These are phyloP conservation scores for Sarcophaga peregrina DNA, from an alignment of 1,140 invertebrate genomes.

Conservation along the genomic window DNA sequence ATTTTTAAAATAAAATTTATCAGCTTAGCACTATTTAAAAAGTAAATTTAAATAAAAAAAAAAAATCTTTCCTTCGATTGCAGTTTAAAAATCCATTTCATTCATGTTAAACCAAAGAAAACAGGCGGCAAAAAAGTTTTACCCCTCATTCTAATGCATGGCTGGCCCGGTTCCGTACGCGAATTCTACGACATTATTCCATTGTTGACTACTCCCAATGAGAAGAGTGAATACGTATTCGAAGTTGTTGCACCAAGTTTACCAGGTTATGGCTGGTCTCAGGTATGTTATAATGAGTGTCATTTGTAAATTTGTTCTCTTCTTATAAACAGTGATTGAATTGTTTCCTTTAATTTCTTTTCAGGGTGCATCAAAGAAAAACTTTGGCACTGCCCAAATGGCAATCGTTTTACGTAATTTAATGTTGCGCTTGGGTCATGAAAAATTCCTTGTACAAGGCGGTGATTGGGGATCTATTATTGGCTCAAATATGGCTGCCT, in stretches of 20 bases:
- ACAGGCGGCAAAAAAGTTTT: slow-evolving; percentile 69
- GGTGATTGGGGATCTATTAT: slow-evolving; percentile 85
- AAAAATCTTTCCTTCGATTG: slow-evolving; percentile 20
- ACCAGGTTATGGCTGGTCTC: slow-evolving; percentile 88
- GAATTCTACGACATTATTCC: slow-evolving; percentile 88
- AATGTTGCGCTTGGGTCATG: slow-evolving; percentile 81
- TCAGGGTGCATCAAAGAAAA: slow-evolving; percentile 71
- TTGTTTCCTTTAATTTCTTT: not conserved
- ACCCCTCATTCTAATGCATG: slow-evolving; percentile 83
- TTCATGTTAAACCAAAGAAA: slow-evolving; percentile 71
- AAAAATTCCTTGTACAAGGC: slow-evolving; percentile 83
- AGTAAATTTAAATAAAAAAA: not conserved
- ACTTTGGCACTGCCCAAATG: slow-evolving; percentile 73
- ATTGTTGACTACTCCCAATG: slow-evolving; percentile 71
- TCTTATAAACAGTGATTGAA: not conserved
- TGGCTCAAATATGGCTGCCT: slow-evolving; percentile 70
- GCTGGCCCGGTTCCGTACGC: slow-evolving; percentile 90
- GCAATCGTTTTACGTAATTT: slow-evolving; percentile 82
- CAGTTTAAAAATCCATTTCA: slow-evolving; percentile 80
- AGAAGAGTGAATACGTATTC: slow-evolving; percentile 75
- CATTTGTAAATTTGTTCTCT: not conserved
- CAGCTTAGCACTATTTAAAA: too few relatives aligned
- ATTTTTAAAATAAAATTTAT: too few relatives aligned
- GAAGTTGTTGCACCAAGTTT: slow-evolving; percentile 84
- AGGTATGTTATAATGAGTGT: slow-evolving; percentile 66